Percentiles rank a stretch among this genome's conserved stretches.
phyloP scores from a whole-genome alignment of 1,140 invertebrate species.

The Lasioglossum baleicum region DNA sequence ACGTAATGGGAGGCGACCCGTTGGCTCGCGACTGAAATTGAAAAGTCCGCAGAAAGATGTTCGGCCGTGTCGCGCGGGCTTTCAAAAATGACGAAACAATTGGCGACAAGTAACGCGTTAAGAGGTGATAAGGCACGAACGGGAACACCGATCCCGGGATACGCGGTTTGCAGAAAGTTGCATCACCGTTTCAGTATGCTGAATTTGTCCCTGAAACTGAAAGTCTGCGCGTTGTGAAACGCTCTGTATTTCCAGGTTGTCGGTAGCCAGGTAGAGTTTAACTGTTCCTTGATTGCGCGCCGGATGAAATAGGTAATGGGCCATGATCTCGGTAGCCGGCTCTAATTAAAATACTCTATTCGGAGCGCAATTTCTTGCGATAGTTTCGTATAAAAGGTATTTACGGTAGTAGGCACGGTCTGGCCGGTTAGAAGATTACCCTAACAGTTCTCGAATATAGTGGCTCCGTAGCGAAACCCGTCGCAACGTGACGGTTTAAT shows the following conservation, averaged over 20 bases:
- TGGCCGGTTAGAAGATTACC: background rate
- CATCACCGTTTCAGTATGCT: too few species aligned
- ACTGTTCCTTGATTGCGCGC: background rate
- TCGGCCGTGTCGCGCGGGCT: too few species aligned
- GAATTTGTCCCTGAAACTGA: too few species aligned
- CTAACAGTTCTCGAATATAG: constrained; percentile 32
- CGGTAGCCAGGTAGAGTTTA: background rate
- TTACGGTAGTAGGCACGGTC: background rate
- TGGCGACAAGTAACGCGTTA: too few species aligned
- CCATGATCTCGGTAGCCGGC: background rate
- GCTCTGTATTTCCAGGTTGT: background rate
- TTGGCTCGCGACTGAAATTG: too few species aligned
- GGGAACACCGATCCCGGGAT: too few species aligned
- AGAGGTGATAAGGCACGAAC: too few species aligned
- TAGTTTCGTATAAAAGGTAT: constrained; percentile 2
- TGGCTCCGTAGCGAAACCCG: constrained; percentile 24
- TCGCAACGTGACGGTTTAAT: constrained; percentile 52
- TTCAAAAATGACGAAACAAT: too few species aligned
- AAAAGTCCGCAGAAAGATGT: too few species aligned
- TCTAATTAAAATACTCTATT: constrained; percentile 28
- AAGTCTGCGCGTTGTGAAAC: background rate
- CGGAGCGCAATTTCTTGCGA: constrained; percentile 2
- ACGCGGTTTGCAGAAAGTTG: too few species aligned
- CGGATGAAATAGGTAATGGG: constrained; percentile 2
- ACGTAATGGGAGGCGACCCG: too few species aligned